Conservation (phyloP, 2,888 invertebrate species). For the Hirtodrosophila cameraria region DNA sequence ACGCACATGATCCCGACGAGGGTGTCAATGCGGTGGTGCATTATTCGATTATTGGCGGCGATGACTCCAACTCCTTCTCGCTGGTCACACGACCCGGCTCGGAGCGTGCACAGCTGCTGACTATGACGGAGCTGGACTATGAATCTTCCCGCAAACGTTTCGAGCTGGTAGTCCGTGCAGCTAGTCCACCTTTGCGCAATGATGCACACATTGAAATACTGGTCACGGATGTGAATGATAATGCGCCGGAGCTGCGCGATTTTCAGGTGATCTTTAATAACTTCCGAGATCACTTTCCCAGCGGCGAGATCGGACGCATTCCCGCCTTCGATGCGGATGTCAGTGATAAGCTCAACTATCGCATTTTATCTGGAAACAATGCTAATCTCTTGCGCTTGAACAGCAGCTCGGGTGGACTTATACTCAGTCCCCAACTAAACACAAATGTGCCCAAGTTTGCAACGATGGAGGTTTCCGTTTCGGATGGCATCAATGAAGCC, state of each 20-base stretch:
- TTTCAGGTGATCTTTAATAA: conserved; percentile 98
- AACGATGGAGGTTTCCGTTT: conserved; percentile 96
- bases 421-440: conserved; percentile 95
- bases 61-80: conserved; percentile 94
- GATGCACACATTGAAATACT: conserved; percentile 94
- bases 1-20: conserved; percentile 96
- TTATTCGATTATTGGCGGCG: conserved; percentile 97
- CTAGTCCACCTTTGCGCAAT: conserved; percentile 94
- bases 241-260: conserved; percentile 95
- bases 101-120: conserved; percentile 94
- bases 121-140: conserved; percentile 96
- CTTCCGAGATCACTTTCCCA: conserved; percentile 96
- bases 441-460: conserved; percentile 97
- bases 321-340: conserved; percentile 98
- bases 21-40: conserved; percentile 95
- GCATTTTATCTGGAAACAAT: conserved; percentile 95
- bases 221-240: conserved; percentile 97
- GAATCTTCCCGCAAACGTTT: conserved; percentile 96
- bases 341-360: conserved; percentile 91
- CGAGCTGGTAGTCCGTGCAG: conserved; percentile 94
- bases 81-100: conserved; percentile 92
- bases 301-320: conserved; percentile 94
- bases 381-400: conserved; percentile 94
- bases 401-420: conserved; percentile 92
- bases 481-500: conserved; percentile 96